Evolutionary conservation across 2,888 invertebrate species (phyloP).

Genomic region (Acanthosepion esculentum): DNA sequence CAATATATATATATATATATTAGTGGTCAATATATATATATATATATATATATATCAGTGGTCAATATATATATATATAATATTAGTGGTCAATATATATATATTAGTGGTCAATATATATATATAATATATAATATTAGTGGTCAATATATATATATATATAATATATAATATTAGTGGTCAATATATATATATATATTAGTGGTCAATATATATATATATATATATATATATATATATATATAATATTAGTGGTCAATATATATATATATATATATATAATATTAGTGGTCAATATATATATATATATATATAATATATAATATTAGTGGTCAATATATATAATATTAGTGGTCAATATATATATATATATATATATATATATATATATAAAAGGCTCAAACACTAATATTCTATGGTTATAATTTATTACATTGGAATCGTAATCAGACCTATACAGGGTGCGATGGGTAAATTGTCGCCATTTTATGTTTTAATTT

Average conservation of each 20-base stretch:
- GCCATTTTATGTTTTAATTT: no score
- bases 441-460: no score
- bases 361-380: slow-evolving; percentile 8
- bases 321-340: no score
- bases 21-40: no score
- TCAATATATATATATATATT: background rate
- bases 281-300: background rate
- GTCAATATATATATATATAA: background rate
- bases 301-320: background rate
- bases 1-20: slow-evolving; percentile 33
- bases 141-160: slow-evolving; percentile 33
- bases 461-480: no score
- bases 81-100: no score
- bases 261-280: background rate
- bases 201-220: slow-evolving; percentile 33
- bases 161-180: no score
- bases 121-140: background rate
- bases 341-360: no score
- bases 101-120: slow-evolving; percentile 33
- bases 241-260: no score
- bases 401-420: no score
- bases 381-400: background rate
- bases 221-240: background rate
- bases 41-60: background rate
- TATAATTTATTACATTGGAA: no score